These are phyloP conservation scores for Zoanthus sociatus DNA, from an alignment of 92 coral and sea anemone species.

Conservation along the genomic window DNA sequence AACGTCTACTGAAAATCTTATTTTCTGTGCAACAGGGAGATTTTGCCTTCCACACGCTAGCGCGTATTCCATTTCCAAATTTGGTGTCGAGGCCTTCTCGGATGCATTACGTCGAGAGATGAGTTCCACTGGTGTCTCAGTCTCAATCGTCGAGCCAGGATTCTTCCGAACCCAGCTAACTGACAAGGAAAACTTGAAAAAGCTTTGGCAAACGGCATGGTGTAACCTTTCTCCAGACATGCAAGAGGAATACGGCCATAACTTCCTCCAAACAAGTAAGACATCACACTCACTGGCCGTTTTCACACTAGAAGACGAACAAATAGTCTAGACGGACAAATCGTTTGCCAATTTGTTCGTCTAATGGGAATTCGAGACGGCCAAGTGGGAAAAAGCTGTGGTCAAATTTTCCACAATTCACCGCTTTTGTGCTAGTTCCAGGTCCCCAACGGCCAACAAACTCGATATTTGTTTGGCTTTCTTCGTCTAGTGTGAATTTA, in stretches of 20 bases:
- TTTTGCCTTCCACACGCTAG: constrained; percentile 74
- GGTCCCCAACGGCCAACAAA: too few relatives aligned
- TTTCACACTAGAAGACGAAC: too few relatives aligned
- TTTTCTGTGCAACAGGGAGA: constrained; percentile 68
- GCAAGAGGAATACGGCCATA: constrained; percentile 85
- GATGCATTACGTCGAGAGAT: constrained; percentile 95
- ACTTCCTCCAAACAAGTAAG: constrained; percentile 77
- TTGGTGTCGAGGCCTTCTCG: constrained; percentile 93
- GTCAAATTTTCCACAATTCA: too few relatives aligned
- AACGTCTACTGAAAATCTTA: neutral
- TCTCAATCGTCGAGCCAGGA: constrained; percentile 92
- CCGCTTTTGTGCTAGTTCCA: too few relatives aligned
- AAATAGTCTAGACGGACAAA: too few relatives aligned
- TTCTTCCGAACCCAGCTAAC: constrained; percentile 86
- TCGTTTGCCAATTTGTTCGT: too few relatives aligned
- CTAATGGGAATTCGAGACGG: too few relatives aligned
- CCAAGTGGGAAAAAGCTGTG: too few relatives aligned
- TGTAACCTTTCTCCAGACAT: constrained; percentile 60
- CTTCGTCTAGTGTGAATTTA: too few relatives aligned
- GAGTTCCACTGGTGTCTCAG: constrained; percentile 65
- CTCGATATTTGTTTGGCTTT: too few relatives aligned
- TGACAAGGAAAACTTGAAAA: constrained; percentile 55
- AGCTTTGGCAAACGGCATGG: constrained; percentile 76
- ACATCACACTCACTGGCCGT: too few relatives aligned
- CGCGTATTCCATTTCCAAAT: constrained; percentile 83